Evolutionary conservation across 2,888 invertebrate genomes (phyloP), one percentile per base, ranked within the genome.

Genomic region (Lasiommata megera): DNA sequence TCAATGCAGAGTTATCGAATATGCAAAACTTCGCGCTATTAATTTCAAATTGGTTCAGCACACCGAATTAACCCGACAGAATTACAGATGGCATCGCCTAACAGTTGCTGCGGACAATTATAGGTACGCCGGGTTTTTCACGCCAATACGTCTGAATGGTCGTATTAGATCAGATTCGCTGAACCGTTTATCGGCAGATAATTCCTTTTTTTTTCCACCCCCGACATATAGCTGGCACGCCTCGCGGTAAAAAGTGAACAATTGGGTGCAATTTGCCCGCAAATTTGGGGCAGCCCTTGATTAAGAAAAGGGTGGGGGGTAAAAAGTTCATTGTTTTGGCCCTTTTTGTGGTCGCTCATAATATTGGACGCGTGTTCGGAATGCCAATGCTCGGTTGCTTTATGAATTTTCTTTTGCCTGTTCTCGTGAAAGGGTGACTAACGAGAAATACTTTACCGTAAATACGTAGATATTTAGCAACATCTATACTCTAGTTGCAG

Each of bases 201-300:
- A 81, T 82, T 79, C 77, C 73, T 77, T 78, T 71, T 76, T n/a
- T 34, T 73, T 68, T 60, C 65, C 70, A 72, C 80, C 78, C 84
- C 87, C 85, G 23, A 38, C 28, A 51, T 50, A 79, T 77, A 73
- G 66, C 67, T 77, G 76, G 80, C 77, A 76, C 72, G 74, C 71
- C 76, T 79, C 72, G 79, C 70, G 82, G 82, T 88, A 90, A 90
- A 90, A 89, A 90, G 80, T 88, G 89, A 89, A 90, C 90, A 89
- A 89, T 89, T 88, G 88, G 81, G 82, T 84, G 88, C 89, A 89
- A 90, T 90, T 89, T 90, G 89, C 82, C 88, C 88, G 81, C 79
- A 82, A 88, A 87, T 85, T 85, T 83, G 70, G 88, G 86, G 82
- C 86, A 84, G 76, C 70, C 75, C 75, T 81, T 88, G 86, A 88